A percentile compares a stretch with the other conserved stretches of the same genome.
phyloP scores from a whole-genome alignment of 2,113 vertebrate genomes.

The Xiphophorus hellerii region DNA sequence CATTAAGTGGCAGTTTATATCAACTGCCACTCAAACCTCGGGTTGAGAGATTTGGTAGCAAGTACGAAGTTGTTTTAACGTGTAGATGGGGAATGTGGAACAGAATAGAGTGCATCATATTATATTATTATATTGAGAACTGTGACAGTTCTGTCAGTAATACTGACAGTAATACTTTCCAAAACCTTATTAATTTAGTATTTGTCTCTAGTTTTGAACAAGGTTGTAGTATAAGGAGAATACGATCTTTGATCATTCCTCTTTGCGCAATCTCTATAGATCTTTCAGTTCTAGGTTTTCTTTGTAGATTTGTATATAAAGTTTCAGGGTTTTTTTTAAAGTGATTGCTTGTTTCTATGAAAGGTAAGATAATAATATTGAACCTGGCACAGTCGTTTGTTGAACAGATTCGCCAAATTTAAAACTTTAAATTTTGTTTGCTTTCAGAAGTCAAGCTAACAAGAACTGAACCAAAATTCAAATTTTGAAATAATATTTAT shows the following conservation, averaged over 20 bases:
- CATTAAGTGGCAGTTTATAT: neutral
- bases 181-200: neutral
- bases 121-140: no score
- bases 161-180: neutral
- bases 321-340: no score
- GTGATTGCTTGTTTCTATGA: neutral
- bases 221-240: neutral
- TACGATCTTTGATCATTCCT: no score
- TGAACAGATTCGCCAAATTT: neutral
- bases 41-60: neutral
- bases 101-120: no score
- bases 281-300: no score
- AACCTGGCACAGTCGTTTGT: neutral
- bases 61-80: neutral
- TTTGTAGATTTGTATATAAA: no score
- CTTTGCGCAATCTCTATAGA: no score
- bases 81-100: neutral
- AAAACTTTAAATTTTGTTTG: neutral
- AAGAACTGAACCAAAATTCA: neutral
- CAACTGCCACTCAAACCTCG: no score
- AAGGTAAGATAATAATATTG: neutral
- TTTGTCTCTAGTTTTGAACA: neutral
- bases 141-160: no score
- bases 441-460: neutral
- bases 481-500: conserved; percentile 2